Evolutionary conservation across 2,888 invertebrate species (phyloP), one percentile per base, ranked within the genome.

Genomic region (Antheraea assamensis): DNA sequence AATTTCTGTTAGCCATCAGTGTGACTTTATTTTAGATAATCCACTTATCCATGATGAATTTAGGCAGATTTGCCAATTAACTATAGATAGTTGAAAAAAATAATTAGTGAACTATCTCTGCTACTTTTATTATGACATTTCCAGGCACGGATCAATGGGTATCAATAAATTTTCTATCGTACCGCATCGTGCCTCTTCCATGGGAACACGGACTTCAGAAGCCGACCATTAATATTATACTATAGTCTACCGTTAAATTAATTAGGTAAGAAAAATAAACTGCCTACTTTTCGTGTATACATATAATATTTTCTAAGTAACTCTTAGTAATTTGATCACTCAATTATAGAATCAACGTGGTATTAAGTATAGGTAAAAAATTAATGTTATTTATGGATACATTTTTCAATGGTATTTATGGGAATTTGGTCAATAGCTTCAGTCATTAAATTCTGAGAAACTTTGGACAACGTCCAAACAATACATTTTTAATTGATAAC

Each of bases 151-250:
- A 35, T 31, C 31, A 31, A 10, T 66, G 64, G 19, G 64, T 31
- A 27, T 19, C 64, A n/a, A 68, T 68, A 68, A 68, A 68, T 68
- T 68, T 68, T n/a, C 68, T 68, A 68, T 68, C 68, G 5, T 30
- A 31, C 64, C 17, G 27, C 64, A 66, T 66, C 64, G 68, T 17
- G n/a, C 68, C 35, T 19, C n/a, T 35, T 5, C 66, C 35, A 68
- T 66, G 68, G 35, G 68, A 68, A 68, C 68, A 68, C 68, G 31
- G 68, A 35, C 68, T 68, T 68, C 68, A 68, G 68, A 68, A 68
- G 68, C 68, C 68, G 2, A 35, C 68, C 68, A 68, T 68, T 68
- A 68, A 68, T 68, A 68, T 68, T 68, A 35, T 10, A 3, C n/a
- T 68, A 35, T 68, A 68, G 35, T 68, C 35, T 30, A 64, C 30